Base-by-base conservation (phyloP, 1,140 invertebrate genomes). In the Adoxophyes honmai region DNA sequence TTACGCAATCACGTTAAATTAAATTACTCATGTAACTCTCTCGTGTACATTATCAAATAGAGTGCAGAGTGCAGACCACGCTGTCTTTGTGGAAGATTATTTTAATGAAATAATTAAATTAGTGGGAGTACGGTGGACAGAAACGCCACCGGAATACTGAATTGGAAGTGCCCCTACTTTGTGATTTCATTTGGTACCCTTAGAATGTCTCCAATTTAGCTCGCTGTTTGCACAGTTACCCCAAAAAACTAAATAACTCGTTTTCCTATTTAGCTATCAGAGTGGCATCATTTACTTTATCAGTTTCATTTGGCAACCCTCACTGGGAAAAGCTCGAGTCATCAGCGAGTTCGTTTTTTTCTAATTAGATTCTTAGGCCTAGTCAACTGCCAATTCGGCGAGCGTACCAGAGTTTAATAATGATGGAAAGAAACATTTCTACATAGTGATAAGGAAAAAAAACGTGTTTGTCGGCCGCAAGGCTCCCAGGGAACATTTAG, bases 101-200 rank as follows among this genome's bases (percentile, higher is more conserved):
- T 78, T 78, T 76, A 82, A 73, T 74, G 68, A 78, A 75, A 83
- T 80, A 83, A 87, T 83, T 75, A 73, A 81, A 84, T 81, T 75
- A 74, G 67, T 63, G 62, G 60, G 75, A 75, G 69, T 70, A 64
- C 75, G 64, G 70, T 70, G 76, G 73, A 65, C 70, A 73, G 69
- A 57, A 56, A 81, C 66, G 76, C 70, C 64, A 58, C 55, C 66
- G 62, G 79, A 83, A 83, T 85, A 68, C 66, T 67, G 73, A 85
- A 59, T 59, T 66, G 70, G 62, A 58, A 57, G 59, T 64, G 56
- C 59, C 42, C 34, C 18, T n/a, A 13, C 55, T 37, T 57, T 55
- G 48, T 70, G 72, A 78, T 82, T 85, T 72, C 70, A 81, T 83
- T 82, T 78, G 55, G 64, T 66, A 58, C 59, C 62, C 59, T 56